Evolutionary conservation across 2,797 vertebrate genomes (phyloP).

Genomic region (Nyctibius grandis): DNA sequence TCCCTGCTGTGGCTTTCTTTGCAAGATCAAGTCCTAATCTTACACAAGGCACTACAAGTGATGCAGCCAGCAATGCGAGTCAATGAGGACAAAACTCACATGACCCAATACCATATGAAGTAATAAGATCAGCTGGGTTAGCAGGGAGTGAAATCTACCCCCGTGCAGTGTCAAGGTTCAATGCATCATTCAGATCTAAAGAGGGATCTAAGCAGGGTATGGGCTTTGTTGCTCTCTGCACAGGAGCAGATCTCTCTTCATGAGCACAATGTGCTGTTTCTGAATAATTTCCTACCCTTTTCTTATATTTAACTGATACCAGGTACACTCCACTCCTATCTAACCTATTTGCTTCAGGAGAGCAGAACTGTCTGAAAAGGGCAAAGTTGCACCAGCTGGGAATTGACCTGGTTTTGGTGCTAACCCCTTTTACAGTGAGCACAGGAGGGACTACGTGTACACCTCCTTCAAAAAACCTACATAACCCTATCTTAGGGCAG

Average conservation of each 20-base stretch:
- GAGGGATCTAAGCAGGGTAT: not conserved
- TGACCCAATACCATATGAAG: not conserved
- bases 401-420: not conserved
- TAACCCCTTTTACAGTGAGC: not conserved
- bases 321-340: not conserved
- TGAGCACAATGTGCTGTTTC: not conserved
- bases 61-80: not conserved
- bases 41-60: not conserved
- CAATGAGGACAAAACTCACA: not conserved
- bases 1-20: not conserved
- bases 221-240: not conserved
- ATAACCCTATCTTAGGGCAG: not conserved
- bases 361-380: not conserved
- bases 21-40: not conserved
- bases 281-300: not conserved
- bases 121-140: not conserved
- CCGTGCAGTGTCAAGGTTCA: constrained; percentile 16
- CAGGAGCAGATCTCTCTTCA: not conserved
- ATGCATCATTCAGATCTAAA: not conserved
- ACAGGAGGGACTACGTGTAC: not conserved
- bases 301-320: not conserved
- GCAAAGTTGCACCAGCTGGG: not conserved
- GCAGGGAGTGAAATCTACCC: not conserved
- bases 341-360: not conserved
- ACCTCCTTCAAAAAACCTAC: not conserved